Evolutionary conservation across 1,140 invertebrate genomes (phyloP).

Genomic region (Drosophila tsacasi): DNA sequence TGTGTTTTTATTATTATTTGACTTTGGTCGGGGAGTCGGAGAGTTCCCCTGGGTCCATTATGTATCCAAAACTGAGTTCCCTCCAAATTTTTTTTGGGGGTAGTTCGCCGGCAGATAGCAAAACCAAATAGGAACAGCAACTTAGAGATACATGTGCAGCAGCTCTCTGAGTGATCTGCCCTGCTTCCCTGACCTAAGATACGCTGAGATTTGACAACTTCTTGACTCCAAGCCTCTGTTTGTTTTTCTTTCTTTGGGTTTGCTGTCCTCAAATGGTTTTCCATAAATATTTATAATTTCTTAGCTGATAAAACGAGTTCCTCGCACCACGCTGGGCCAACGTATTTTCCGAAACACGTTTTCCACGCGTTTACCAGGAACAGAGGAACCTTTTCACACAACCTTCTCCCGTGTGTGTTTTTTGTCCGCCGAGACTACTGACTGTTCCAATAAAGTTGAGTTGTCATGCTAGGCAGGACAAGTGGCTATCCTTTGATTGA

Average conservation of each 20-base stretch:
- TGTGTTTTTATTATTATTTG: slow-evolving; percentile 74
- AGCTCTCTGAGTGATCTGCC: slow-evolving; percentile 35
- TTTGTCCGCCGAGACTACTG: slow-evolving; percentile 41
- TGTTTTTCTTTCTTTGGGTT: slow-evolving; percentile 53
- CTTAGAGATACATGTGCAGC: slow-evolving; percentile 24
- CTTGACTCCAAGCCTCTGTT: slow-evolving; percentile 54
- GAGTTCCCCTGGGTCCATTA: slow-evolving; percentile 17
- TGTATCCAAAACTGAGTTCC: slow-evolving; percentile 59
- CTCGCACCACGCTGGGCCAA: slow-evolving; percentile 36
- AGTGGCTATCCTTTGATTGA: slow-evolving; percentile 68
- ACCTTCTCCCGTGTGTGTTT: slow-evolving; percentile 26
- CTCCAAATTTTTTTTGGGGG: slow-evolving; percentile 41
- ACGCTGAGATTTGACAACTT: slow-evolving; percentile 57
- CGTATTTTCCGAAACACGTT: slow-evolving; percentile 48
- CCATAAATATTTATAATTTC: slow-evolving; percentile 77
- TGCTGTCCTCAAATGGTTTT: slow-evolving; percentile 56
- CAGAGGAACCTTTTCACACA: slow-evolving; percentile 65
- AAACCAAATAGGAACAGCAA: slow-evolving; percentile 30
- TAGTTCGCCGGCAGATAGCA: slow-evolving; percentile 60
- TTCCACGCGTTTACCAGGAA: slow-evolving; percentile 81
- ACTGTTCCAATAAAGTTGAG: slow-evolving; percentile 72
- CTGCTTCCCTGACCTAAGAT: slow-evolving; percentile 53
- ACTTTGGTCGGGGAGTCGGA: slow-evolving; percentile 24
- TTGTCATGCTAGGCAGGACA: slow-evolving; percentile 65
- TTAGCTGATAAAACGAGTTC: slow-evolving; percentile 71